A percentile compares a stretch with the other conserved stretches of the same genome.
Evolutionary conservation across 1,140 invertebrate genomes (phyloP).

Genomic region (Akabosia matsudoensis): DNA sequence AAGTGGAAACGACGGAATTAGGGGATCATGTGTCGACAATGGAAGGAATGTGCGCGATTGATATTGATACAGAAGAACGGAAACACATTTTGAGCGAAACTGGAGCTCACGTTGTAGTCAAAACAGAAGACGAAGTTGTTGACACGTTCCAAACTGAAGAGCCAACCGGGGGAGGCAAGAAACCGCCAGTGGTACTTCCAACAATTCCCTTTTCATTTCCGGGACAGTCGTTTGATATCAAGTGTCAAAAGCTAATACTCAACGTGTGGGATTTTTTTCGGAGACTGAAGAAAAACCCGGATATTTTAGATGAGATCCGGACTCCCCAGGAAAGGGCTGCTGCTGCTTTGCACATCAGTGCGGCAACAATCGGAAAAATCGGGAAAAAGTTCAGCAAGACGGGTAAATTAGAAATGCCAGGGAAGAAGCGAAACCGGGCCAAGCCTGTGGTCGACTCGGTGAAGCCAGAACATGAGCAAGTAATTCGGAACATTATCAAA

Average conservation of each 20-base stretch:
- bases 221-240: slow-evolving; percentile 42
- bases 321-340: slow-evolving; percentile 40
- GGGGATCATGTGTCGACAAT: not conserved
- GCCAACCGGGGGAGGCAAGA: not conserved
- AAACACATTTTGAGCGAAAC: slow-evolving; percentile 13
- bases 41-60: not conserved
- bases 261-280: slow-evolving; percentile 46
- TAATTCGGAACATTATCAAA: slow-evolving; percentile 40
- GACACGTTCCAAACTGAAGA: not conserved
- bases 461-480: slow-evolving; percentile 34
- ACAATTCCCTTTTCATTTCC: slow-evolving; percentile 41
- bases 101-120: slow-evolving; percentile 13
- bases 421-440: slow-evolving; percentile 37
- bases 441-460: slow-evolving; percentile 43
- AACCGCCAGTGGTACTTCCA: not conserved
- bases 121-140: not conserved
- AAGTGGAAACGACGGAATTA: slow-evolving; percentile 8
- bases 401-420: slow-evolving; percentile 43
- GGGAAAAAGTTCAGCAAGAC: slow-evolving; percentile 36
- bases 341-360: slow-evolving; percentile 35
- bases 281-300: slow-evolving; percentile 39
- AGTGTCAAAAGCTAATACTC: slow-evolving; percentile 45
- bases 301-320: slow-evolving; percentile 31
- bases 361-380: slow-evolving; percentile 43
- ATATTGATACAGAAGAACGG: slow-evolving; percentile 5